phyloP scores from a whole-genome alignment of 2,113 vertebrate genomes.

The Trichechus manatus region DNA sequence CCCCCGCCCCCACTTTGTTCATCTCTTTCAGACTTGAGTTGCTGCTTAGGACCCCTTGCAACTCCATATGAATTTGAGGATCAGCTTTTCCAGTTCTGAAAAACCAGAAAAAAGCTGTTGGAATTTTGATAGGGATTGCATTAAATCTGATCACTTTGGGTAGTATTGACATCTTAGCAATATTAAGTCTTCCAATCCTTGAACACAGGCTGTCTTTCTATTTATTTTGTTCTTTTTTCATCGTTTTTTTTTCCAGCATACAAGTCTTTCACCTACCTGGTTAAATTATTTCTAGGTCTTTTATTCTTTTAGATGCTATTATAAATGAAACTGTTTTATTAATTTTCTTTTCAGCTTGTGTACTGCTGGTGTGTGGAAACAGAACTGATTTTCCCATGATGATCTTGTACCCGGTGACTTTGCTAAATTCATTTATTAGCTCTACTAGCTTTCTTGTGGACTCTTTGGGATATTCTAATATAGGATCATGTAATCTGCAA shows the following conservation, averaged over 20 bases:
- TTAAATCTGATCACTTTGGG: neutral
- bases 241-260: neutral
- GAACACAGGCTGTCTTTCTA: neutral
- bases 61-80: too few relatives aligned
- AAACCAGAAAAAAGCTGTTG: neutral
- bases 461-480: neutral
- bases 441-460: neutral
- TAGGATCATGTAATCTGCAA: neutral
- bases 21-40: too few relatives aligned
- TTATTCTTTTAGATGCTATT: neutral
- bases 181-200: neutral
- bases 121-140: neutral
- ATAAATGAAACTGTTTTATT: neutral
- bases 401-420: neutral
- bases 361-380: neutral
- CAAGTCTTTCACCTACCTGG: neutral
- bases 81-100: neutral
- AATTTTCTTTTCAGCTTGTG: neutral
- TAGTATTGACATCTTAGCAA: neutral
- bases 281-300: neutral
- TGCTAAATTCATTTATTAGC: neutral
- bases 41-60: too few relatives aligned
- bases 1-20: too few relatives aligned
- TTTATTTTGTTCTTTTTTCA: neutral
- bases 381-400: neutral